Percentiles rank a stretch among this genome's conserved stretches.
Evolutionary conservation across 2,113 vertebrate species (phyloP).

Genomic region (Sinocyclocheilus anophthalmus): DNA sequence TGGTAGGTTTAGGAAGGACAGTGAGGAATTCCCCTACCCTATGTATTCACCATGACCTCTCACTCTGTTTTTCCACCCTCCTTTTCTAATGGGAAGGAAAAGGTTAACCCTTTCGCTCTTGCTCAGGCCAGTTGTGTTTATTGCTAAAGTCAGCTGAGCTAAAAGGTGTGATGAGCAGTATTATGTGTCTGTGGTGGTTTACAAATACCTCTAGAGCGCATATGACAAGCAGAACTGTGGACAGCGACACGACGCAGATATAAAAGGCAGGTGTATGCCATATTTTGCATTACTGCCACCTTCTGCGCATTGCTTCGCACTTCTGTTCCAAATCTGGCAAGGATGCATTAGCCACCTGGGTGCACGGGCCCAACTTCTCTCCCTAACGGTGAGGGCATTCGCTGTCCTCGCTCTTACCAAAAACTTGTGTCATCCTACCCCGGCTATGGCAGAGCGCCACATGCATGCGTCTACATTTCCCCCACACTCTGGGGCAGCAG

Average conservation of each 20-base stretch:
- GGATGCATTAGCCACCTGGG: conserved; percentile 16
- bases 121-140: conserved; percentile 31
- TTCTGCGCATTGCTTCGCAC: conserved; percentile 51
- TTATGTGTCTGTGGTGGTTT: conserved; percentile 56
- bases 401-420: conserved; percentile 45
- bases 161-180: conserved; percentile 48
- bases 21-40: conserved; percentile 55
- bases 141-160: conserved; percentile 36
- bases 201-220: conserved; percentile 54
- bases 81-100: conserved; percentile 42
- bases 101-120: conserved; percentile 51
- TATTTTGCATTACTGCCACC: conserved; percentile 7
- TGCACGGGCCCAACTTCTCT: not conserved
- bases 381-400: conserved; percentile 43
- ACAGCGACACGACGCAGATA: not conserved
- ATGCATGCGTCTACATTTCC: conserved; percentile 57
- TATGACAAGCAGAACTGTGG: not conserved
- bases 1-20: conserved; percentile 19
- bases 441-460: conserved; percentile 49
- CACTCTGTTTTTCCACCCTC: conserved; percentile 53
- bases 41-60: conserved; percentile 49
- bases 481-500: conserved; percentile 59
- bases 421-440: conserved; percentile 52
- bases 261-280: conserved; percentile 52
- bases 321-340: conserved; percentile 37